Conservation (phyloP, 2,888 invertebrate genomes). For the Tiliacea aurago region DNA sequence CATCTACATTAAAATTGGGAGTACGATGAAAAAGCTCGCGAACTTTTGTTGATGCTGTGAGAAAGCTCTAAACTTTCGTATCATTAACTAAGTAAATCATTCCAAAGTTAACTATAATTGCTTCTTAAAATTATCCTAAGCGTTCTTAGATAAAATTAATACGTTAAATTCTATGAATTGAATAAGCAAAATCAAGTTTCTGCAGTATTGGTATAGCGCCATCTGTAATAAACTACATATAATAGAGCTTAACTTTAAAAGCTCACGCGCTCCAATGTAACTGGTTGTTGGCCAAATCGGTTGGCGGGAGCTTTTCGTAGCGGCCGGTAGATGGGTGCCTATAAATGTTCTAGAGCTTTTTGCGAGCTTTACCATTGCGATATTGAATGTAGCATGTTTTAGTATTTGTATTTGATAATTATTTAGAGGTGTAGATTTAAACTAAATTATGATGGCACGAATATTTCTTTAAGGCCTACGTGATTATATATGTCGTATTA, state of each 20-base stretch:
- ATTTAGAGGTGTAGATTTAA: background rate
- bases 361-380: background rate
- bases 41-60: background rate
- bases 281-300: background rate
- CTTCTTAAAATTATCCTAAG: background rate
- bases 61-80: background rate
- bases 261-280: conserved; percentile 4
- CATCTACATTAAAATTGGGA: conserved; percentile 26
- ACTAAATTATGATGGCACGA: background rate
- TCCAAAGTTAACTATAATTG: background rate
- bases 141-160: background rate
- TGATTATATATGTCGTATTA: background rate
- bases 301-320: conserved; percentile 22
- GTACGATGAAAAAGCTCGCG: background rate
- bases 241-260: conserved; percentile 20
- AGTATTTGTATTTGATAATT: background rate
- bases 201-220: conserved; percentile 22
- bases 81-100: background rate
- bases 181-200: background rate
- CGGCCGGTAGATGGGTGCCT: conserved; percentile 53
- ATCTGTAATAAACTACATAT: conserved; percentile 42
- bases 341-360: conserved; percentile 6
- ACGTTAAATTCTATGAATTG: background rate
- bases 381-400: background rate
- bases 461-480: background rate